Conservation (phyloP, 1,140 invertebrate species). For the Bilobella aurantiaca region DNA sequence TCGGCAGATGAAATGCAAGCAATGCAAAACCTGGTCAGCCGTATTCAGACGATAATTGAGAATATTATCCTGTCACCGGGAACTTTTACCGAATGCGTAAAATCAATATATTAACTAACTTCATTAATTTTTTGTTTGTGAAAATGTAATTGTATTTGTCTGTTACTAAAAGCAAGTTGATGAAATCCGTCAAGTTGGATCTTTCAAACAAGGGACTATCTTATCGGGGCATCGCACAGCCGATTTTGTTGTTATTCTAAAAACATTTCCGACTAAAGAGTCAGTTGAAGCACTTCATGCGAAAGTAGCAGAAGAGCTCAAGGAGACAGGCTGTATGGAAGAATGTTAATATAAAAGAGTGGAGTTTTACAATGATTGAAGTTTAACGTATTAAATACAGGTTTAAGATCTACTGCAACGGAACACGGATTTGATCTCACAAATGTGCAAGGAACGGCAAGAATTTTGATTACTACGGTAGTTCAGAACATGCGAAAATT, state of each 20-base stretch:
- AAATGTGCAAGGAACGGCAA: constrained; percentile 62
- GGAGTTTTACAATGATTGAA: not conserved
- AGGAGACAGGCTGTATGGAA: constrained; percentile 29
- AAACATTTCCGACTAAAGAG: constrained; percentile 91
- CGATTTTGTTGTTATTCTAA: constrained; percentile 95
- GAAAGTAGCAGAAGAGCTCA: constrained; percentile 72
- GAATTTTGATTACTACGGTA: constrained; percentile 82
- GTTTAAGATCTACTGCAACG: constrained; percentile 26
- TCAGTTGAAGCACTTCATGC: constrained; percentile 81
- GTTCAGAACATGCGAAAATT: constrained; percentile 86
- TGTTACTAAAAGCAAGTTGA: constrained; percentile 67
- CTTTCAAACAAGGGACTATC: constrained; percentile 97
- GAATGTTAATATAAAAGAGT: not conserved
- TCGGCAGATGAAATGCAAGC: constrained; percentile 78
- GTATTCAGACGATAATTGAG: constrained; percentile 82
- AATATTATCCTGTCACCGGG: constrained; percentile 86
- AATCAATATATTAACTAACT: constrained; percentile 43
- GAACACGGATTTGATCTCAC: constrained; percentile 31
- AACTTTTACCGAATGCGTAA: constrained; percentile 88
- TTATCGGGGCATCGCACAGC: constrained; percentile 87
- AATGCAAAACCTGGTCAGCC: constrained; percentile 82
- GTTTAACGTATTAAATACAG: constrained; percentile 10
- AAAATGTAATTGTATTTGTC: constrained; percentile 5
- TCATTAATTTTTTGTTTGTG: not conserved
- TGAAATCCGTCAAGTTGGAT: constrained; percentile 89